Evolutionary conservation across 2,113 vertebrate species (phyloP), one percentile per base, ranked within the genome.

Genomic region (Sorex fumeus): DNA sequence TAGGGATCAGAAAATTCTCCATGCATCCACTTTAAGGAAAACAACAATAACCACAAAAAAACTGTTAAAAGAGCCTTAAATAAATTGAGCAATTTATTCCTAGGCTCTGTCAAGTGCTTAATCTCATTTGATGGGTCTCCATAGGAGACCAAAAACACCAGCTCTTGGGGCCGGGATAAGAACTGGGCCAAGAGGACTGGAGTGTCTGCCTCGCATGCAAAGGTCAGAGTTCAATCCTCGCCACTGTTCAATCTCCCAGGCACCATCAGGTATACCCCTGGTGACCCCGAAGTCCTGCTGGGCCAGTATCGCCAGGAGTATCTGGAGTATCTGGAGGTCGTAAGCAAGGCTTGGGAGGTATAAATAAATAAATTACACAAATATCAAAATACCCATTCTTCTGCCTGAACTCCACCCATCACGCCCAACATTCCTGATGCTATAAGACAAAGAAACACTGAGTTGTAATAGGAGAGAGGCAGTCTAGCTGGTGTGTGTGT

Each of bases 71-170:
- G 3, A 70, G 47, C 13, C 40, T 89, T 71, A 83, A 94, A 79
- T 74, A 94, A 69, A 88, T 3, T 32, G 34, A 89, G 15, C 57
- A 87, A 80, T n/a, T 74, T 84, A 80, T 27, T 79, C 34, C 30
- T 32, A 89, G 60, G 66, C 27, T 76, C n/a, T 47, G 43, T 71
- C 66, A 62, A 74, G n/a, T 6, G 25, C 72, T 87, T 87, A 62
- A 45, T 53, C 47, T 64, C 62, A 79, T 69, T 93, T 88, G 85
- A 80, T 4, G 53, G 71, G 21, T 23, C 36, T 66, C 85, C 1
- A 0, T 0, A 6, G 45, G 53, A 70, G 28, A 28, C 21, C 69
- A 21, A 23, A 7, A 66, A 62, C 23, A 21, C 57, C 21, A 5
- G 18, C 57, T 60, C 21, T 60, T 16, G 13, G 18, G 53, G 18